phyloP scores from a whole-genome alignment of 2,888 invertebrate species.

The Caenorhabditis afra region DNA sequence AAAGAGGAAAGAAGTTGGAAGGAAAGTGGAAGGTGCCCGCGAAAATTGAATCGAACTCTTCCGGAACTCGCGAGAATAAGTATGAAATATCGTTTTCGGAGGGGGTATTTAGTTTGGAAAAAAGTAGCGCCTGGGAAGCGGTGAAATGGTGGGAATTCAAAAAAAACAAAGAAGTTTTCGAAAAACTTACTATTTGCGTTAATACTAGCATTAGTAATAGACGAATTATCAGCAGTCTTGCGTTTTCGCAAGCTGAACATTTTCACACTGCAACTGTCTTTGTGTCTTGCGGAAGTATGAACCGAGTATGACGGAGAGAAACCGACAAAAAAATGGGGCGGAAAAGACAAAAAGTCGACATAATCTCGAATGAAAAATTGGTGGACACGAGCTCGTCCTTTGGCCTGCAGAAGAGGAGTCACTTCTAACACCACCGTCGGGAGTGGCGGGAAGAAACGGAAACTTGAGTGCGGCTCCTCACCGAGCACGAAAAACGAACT shows the following conservation, averaged over 20 bases:
- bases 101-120: neutral
- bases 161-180: too few species aligned
- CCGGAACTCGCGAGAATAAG: conserved; percentile 33
- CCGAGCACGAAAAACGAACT: neutral
- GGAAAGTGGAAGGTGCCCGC: conserved; percentile 8
- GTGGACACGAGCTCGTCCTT: conserved; percentile 50
- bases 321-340: conserved; percentile 2
- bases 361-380: conserved; percentile 60
- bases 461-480: too few species aligned
- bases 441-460: conserved; percentile 1
- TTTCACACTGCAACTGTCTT: conserved; percentile 32
- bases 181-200: conserved; percentile 40
- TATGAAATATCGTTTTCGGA: conserved; percentile 44
- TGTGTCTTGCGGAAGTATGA: neutral
- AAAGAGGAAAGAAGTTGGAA: neutral
- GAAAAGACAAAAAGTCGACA: conserved; percentile 49
- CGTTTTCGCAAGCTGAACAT: conserved; percentile 44
- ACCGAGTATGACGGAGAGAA: too few species aligned
- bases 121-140: neutral
- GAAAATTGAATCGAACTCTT: conserved; percentile 50
- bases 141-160: too few species aligned
- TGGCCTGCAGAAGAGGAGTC: neutral
- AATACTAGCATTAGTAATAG: conserved; percentile 46
- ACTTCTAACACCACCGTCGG: conserved; percentile 17
- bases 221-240: conserved; percentile 40